Percentiles rank a stretch among this genome's conserved stretches.
phyloP scores from a whole-genome alignment of 2,113 vertebrate genomes.

The Channa argus region DNA sequence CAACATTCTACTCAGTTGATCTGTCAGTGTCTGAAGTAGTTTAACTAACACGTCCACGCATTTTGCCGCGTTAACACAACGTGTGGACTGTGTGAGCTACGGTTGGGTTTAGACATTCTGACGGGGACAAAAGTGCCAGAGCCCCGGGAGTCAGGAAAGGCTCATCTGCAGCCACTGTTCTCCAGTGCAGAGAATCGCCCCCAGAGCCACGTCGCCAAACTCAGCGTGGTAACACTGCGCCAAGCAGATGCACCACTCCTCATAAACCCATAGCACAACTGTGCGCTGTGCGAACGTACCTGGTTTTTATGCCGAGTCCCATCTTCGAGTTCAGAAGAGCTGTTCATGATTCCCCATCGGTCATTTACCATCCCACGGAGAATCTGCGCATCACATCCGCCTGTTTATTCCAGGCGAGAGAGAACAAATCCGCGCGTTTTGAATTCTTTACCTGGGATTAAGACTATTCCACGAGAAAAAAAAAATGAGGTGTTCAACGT shows the following conservation, averaged over 20 bases:
- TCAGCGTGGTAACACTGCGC: conserved; percentile 67
- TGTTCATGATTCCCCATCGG: conserved; percentile 87
- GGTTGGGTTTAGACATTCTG: conserved; percentile 46
- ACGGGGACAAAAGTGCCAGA: conserved; percentile 61
- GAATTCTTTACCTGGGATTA: conserved; percentile 54
- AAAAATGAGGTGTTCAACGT: conserved; percentile 10
- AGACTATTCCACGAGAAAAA: conserved; percentile 72
- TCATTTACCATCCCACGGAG: conserved; percentile 84
- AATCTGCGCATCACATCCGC: conserved; percentile 72
- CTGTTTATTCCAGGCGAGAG: conserved; percentile 63
- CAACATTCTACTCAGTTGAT: background rate
- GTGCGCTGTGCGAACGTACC: conserved; percentile 68
- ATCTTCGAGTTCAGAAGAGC: conserved; percentile 88
- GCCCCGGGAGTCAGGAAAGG: conserved; percentile 33
- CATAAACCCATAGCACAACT: background rate
- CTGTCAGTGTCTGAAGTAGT: conserved; percentile 10
- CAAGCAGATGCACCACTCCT: conserved; percentile 67
- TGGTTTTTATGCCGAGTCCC: conserved; percentile 86
- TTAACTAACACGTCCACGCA: conserved; percentile 3
- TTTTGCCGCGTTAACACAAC: conserved; percentile 23
- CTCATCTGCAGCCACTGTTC: conserved; percentile 39
- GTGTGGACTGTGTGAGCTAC: conserved; percentile 31
- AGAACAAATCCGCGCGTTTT: conserved; percentile 49
- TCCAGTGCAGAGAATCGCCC: conserved; percentile 39
- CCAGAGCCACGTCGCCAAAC: conserved; percentile 51